A percentile compares a stretch with the other conserved stretches of the same genome.
phyloP scores from a whole-genome alignment of 1,140 invertebrate genomes.

The Calliopsis andreniformis region DNA sequence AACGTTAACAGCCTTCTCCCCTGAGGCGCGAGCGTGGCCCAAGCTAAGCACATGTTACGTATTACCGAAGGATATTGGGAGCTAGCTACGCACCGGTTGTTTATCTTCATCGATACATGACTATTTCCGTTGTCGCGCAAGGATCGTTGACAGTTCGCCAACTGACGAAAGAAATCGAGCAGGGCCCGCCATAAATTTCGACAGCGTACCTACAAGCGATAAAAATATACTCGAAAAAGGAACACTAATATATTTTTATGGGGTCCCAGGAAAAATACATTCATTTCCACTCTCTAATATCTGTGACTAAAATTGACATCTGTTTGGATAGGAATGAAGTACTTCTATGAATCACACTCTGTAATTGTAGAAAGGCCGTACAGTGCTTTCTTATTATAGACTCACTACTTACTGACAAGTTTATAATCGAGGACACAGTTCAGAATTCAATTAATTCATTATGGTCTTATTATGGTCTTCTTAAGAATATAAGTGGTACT shows the following conservation, averaged over 20 bases:
- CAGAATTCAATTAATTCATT: too few relatives aligned
- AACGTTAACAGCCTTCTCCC: conserved; percentile 47
- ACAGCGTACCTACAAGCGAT: background rate
- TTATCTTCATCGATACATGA: conserved; percentile 57
- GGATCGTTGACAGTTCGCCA: conserved; percentile 33
- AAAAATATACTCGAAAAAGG: conserved; percentile 14
- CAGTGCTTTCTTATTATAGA: too few relatives aligned
- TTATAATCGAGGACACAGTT: too few relatives aligned
- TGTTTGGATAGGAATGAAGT: too few relatives aligned
- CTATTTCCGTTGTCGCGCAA: conserved; percentile 46
- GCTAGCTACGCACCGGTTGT: conserved; percentile 49
- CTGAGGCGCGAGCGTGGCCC: conserved; percentile 40
- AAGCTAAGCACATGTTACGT: conserved; percentile 62
- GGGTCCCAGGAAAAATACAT: background rate
- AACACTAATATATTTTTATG: background rate
- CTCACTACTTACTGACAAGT: too few relatives aligned
- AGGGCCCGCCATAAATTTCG: conserved; percentile 6
- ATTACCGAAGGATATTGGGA: conserved; percentile 56
- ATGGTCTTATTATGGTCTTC: too few relatives aligned
- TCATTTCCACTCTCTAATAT: too few relatives aligned
- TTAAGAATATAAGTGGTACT: too few relatives aligned
- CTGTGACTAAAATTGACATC: too few relatives aligned
- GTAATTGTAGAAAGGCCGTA: too few relatives aligned
- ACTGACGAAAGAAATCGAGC: conserved; percentile 22
- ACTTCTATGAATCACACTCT: too few relatives aligned